Conservation (phyloP, 2,888 invertebrate species). For the Amblyteles armatorius region DNA sequence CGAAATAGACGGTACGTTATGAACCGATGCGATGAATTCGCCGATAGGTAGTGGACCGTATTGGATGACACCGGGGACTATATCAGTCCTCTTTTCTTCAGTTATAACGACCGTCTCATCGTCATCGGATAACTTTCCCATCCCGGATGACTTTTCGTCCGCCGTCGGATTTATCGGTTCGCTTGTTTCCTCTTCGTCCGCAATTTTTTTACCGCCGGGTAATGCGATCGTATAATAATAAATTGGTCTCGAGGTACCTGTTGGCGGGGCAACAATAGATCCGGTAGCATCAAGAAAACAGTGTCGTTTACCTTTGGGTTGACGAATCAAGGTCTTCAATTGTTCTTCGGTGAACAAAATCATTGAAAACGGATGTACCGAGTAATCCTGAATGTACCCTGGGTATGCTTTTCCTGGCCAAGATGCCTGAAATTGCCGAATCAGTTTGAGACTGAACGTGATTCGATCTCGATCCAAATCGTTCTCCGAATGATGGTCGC, state of each 20-base stretch:
- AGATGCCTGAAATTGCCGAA: not conserved
- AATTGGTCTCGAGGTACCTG: not conserved
- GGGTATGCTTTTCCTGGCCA: not conserved
- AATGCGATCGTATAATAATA: not conserved
- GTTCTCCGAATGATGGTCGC: not conserved
- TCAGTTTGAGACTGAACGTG: not conserved
- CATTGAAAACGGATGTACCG: not conserved
- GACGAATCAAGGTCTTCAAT: not conserved
- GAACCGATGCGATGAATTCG: not conserved
- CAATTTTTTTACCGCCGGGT: constrained; percentile 2
- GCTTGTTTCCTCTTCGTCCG: not conserved
- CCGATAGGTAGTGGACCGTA: too few species aligned
- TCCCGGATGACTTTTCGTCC: too few species aligned
- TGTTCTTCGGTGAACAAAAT: not conserved
- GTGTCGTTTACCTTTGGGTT: not conserved
- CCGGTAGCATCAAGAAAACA: not conserved
- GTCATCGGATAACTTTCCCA: too few species aligned
- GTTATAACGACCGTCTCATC: too few species aligned
- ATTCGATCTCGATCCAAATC: not conserved
- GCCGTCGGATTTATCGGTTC: not conserved
- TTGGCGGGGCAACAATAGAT: not conserved
- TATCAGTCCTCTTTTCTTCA: too few species aligned
- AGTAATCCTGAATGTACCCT: not conserved
- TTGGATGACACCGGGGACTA: not conserved
- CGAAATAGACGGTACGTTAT: too few species aligned